Conservation (phyloP, 2,113 vertebrate species). For the Trachemys scripta region DNA sequence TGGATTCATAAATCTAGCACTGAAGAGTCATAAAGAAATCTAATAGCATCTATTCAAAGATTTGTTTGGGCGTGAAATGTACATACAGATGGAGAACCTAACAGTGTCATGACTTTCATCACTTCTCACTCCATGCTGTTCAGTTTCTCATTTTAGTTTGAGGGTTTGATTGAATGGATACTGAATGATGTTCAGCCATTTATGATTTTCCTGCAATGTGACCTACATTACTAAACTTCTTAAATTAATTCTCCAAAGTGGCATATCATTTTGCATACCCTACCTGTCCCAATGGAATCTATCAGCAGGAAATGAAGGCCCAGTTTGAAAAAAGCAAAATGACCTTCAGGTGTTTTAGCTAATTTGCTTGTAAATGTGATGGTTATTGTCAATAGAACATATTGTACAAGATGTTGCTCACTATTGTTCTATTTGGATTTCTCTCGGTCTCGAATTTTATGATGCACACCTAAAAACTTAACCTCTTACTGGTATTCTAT, state of each 20-base stretch:
- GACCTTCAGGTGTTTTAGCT: constrained; percentile 78
- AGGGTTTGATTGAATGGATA: constrained; percentile 59
- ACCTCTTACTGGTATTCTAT: neutral
- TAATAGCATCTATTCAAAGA: neutral
- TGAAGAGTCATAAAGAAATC: constrained; percentile 20
- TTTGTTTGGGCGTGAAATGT: neutral
- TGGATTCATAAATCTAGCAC: neutral
- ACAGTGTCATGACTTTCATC: constrained; percentile 23
- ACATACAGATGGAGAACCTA: constrained; percentile 22
- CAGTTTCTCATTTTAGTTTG: constrained; percentile 50
- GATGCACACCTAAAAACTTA: constrained; percentile 32
- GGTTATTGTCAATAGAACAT: constrained; percentile 70
- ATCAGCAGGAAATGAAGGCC: constrained; percentile 80
- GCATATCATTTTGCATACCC: constrained; percentile 57
- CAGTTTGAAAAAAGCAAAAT: constrained; percentile 77
- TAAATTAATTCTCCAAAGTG: constrained; percentile 71
- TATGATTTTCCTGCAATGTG: constrained; percentile 60
- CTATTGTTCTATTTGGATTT: constrained; percentile 49
- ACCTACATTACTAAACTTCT: constrained; percentile 76
- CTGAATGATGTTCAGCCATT: constrained; percentile 57
- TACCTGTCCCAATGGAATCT: constrained; percentile 70
- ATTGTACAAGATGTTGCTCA: constrained; percentile 50
- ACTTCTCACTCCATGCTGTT: constrained; percentile 9
- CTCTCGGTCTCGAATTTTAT: constrained; percentile 51
- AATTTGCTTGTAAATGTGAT: constrained; percentile 82